Conservation (phyloP, 2,888 invertebrate species). For the Caenorhabditis imperialis region DNA sequence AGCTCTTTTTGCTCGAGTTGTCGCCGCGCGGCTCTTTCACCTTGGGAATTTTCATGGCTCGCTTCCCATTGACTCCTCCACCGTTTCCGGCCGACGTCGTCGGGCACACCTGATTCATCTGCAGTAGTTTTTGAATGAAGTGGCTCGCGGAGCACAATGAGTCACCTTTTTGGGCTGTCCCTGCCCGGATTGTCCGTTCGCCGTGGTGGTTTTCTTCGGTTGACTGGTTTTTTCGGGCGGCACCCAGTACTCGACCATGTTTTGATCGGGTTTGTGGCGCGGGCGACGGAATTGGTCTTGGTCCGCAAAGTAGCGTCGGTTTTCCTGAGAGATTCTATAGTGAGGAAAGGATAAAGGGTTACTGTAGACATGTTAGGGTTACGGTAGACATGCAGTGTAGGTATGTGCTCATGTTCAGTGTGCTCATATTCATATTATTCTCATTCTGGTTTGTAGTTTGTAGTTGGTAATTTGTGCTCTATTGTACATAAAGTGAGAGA, state of each 20-base stretch:
- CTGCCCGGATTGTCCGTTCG: not conserved
- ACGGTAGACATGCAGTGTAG: no score
- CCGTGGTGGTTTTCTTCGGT: slow-evolving; percentile 11
- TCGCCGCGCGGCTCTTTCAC: slow-evolving; percentile 53
- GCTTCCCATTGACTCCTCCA: slow-evolving; percentile 25
- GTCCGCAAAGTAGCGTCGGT: slow-evolving; percentile 47
- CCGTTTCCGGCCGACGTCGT: slow-evolving; percentile 11
- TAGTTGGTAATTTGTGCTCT: no score
- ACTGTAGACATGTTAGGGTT: no score
- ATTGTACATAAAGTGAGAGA: no score
- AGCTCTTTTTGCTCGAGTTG: slow-evolving; percentile 51
- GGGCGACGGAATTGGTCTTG: slow-evolving; percentile 43
- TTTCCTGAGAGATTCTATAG: slow-evolving; percentile 24
- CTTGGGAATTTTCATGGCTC: slow-evolving; percentile 58
- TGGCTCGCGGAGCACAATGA: not conserved
- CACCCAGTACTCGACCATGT: slow-evolving; percentile 60
- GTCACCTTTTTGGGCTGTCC: slow-evolving; percentile 32
- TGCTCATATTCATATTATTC: no score
- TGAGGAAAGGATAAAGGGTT: no score
- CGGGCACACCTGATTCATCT: slow-evolving; percentile 42
- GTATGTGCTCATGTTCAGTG: no score
- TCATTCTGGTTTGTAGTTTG: no score
- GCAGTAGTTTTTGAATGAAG: slow-evolving; percentile 1
- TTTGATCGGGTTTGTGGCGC: slow-evolving; percentile 48
- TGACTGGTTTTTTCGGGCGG: slow-evolving; percentile 52